Evolutionary conservation across 2,797 vertebrate species (phyloP).

Genomic region (Cryptoblepharus egeriae): DNA sequence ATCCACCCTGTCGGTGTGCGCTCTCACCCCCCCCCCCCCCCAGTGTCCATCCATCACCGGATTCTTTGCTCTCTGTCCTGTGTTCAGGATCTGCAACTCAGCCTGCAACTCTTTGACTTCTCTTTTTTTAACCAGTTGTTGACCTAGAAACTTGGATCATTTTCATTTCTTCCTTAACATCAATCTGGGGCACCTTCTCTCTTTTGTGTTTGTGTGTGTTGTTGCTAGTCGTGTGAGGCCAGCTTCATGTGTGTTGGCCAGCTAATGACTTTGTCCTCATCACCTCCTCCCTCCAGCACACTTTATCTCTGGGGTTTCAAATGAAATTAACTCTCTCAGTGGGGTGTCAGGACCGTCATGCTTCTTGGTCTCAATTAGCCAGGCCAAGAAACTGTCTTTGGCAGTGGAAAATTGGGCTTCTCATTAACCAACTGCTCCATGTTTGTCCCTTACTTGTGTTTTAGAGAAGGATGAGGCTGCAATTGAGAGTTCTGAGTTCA

Average conservation of each 20-base stretch:
- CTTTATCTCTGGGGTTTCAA: constrained; percentile 69
- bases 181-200: constrained; percentile 36
- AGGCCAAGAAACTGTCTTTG: constrained; percentile 86
- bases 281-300: constrained; percentile 50
- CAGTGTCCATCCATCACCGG: constrained; percentile 76
- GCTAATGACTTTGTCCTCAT: constrained; percentile 53
- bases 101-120: constrained; percentile 42
- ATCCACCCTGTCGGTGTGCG: constrained; percentile 48
- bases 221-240: constrained; percentile 40
- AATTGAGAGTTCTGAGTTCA: constrained; percentile 99
- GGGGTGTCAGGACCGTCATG: constrained; percentile 84
- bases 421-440: constrained; percentile 99
- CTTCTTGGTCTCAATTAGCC: constrained; percentile 88
- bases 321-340: constrained; percentile 89
- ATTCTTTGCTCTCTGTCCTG: constrained; percentile 61
- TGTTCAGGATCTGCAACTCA: constrained; percentile 43
- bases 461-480: constrained; percentile 99
- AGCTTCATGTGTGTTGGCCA: constrained; percentile 44
- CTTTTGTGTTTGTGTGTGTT: constrained; percentile 28
- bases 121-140: constrained; percentile 45
- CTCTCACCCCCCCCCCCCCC: constrained; percentile 55
- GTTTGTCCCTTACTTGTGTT: constrained; percentile 99
- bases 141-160: constrained; percentile 44
- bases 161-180: constrained; percentile 63
- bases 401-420: constrained; percentile 91